Evolutionary conservation across 2,888 invertebrate species (phyloP).

Genomic region (Sepiola atlantica): DNA sequence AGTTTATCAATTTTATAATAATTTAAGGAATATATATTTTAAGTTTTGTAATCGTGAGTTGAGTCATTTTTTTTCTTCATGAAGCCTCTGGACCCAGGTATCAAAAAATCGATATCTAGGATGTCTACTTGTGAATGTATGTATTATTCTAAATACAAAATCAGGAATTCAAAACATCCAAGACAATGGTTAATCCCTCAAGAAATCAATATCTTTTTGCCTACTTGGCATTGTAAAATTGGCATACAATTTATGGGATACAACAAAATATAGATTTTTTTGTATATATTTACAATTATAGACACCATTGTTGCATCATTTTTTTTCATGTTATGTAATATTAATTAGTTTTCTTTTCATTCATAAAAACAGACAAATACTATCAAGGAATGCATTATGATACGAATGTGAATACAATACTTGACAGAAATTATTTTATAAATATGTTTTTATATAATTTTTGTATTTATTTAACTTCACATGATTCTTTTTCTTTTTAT

Average conservation of each 20-base stretch:
- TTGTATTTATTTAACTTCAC: neutral
- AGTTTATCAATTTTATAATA: neutral
- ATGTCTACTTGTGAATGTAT: conserved; percentile 32
- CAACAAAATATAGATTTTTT: neutral
- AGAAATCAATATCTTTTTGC: conserved; percentile 22
- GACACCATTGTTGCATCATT: neutral
- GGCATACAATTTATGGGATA: neutral
- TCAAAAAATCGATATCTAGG: conserved; percentile 3
- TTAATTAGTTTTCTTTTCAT: neutral
- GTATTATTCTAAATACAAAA: conserved; percentile 32
- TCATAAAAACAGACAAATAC: neutral
- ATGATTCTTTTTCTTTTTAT: neutral
- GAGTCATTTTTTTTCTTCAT: neutral
- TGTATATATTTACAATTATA: neutral
- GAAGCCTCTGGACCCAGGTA: conserved; percentile 32
- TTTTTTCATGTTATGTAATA: neutral
- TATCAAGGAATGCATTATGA: neutral
- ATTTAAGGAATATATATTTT: neutral
- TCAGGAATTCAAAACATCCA: conserved; percentile 32
- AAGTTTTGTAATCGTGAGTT: neutral
- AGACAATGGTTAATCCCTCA: conserved; percentile 32
- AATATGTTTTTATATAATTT: neutral
- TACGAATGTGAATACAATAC: neutral
- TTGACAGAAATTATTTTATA: neutral
- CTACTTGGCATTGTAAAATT: conserved; percentile 12